These are phyloP conservation scores for Tubulanus polymorphus DNA, from an alignment of 2,888 invertebrate genomes.

Conservation along the genomic window DNA sequence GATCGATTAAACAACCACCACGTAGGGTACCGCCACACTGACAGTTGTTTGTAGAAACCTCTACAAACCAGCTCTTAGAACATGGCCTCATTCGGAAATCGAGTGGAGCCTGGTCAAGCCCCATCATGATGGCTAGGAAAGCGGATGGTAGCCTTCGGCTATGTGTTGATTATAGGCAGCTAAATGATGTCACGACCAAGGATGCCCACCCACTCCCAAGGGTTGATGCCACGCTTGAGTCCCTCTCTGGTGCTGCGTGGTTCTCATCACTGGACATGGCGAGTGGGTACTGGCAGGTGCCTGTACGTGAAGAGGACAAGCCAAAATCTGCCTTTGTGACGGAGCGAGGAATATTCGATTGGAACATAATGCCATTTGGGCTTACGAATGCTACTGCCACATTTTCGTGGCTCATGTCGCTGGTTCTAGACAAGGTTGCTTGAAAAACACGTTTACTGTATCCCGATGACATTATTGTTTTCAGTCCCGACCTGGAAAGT, in stretches of 20 bases:
- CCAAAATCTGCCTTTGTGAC: slow-evolving; percentile 1
- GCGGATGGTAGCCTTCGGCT: neutral
- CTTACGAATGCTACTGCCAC: neutral
- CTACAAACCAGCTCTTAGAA: too few relatives aligned
- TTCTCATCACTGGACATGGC: slow-evolving; percentile 8
- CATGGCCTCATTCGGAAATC: too few relatives aligned
- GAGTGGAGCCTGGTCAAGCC: neutral
- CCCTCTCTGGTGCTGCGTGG: too few relatives aligned
- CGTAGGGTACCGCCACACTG: too few relatives aligned
- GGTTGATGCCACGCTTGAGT: too few relatives aligned
- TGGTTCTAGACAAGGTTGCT: too few relatives aligned
- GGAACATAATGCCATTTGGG: too few relatives aligned
- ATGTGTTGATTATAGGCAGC: neutral
- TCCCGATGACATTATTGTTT: neutral
- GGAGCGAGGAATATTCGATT: neutral
- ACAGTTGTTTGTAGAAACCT: too few relatives aligned
- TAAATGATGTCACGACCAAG: neutral
- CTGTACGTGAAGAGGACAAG: neutral
- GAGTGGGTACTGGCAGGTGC: slow-evolving; percentile 16
- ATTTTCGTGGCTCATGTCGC: neutral
- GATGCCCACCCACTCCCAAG: too few relatives aligned
- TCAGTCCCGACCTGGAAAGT: neutral
- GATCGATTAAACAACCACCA: too few relatives aligned
- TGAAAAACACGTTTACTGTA: neutral
- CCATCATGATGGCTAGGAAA: neutral